phyloP scores from a whole-genome alignment of 2,113 vertebrate genomes.

The Synchiropus splendidus region DNA sequence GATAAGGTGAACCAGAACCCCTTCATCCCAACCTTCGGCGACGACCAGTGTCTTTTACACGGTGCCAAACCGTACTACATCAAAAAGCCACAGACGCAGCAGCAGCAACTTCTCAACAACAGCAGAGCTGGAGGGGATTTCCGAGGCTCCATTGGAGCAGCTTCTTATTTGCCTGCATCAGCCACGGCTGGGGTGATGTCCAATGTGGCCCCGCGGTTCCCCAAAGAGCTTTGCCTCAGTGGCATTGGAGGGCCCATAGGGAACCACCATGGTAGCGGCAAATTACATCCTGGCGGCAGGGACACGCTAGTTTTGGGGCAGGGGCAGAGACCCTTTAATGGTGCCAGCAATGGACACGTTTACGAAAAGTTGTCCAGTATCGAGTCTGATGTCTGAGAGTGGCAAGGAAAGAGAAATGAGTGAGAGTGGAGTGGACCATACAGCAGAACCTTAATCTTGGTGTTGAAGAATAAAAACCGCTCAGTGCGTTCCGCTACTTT shows the following conservation, averaged over 20 bases:
- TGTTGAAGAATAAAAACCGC: conserved; percentile 14
- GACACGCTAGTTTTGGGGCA: conserved; percentile 67
- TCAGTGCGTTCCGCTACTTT: conserved; percentile 23
- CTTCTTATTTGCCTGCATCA: conserved; percentile 83
- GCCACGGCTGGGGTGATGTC: conserved; percentile 70
- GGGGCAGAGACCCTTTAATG: conserved; percentile 91
- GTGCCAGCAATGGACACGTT: conserved; percentile 98
- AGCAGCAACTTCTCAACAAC: conserved; percentile 77
- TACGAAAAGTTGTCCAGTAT: conserved; percentile 99
- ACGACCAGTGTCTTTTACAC: conserved; percentile 99
- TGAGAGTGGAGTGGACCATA: conserved; percentile 36
- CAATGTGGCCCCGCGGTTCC: conserved; percentile 78
- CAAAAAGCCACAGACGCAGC: conserved; percentile 85
- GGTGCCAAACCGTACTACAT: conserved; percentile 98
- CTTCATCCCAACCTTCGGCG: conserved; percentile 99
- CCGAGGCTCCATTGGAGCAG: conserved; percentile 85
- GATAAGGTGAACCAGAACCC: conserved; percentile 99
- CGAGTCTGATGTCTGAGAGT: conserved; percentile 95
- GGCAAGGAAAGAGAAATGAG: conserved; percentile 38
- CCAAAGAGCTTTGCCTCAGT: conserved; percentile 84
- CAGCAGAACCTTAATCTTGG: background rate
- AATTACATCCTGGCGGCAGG: conserved; percentile 61
- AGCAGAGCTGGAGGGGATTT: conserved; percentile 95
- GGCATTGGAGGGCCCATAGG: conserved; percentile 65
- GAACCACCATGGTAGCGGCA: conserved; percentile 66